Conservation (phyloP, 2,888 invertebrate genomes). For the Malthinus seriepunctatus region DNA sequence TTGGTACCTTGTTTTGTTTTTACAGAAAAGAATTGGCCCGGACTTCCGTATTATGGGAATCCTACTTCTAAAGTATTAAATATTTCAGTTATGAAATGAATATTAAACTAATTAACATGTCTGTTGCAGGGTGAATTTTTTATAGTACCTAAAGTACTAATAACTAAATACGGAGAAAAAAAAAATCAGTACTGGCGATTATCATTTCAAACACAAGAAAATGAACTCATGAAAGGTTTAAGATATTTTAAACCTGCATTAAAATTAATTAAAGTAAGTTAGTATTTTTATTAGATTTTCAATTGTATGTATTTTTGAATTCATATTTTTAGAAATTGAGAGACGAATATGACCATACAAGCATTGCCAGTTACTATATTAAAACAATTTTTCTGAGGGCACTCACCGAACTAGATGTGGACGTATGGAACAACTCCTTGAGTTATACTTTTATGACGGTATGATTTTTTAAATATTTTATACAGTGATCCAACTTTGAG, state of each 20-base stretch:
- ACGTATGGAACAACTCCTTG: neutral
- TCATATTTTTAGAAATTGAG: neutral
- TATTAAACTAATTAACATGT: neutral
- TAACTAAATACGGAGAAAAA: neutral
- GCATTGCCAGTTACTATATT: conserved; percentile 55
- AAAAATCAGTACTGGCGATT: conserved; percentile 45
- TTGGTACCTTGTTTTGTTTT: conserved; percentile 47
- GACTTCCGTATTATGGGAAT: neutral
- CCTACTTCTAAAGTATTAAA: conserved; percentile 37
- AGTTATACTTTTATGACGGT: conserved; percentile 4
- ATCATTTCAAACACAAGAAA: conserved; percentile 53
- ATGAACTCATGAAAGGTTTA: conserved; percentile 44
- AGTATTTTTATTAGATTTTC: neutral
- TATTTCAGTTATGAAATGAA: conserved; percentile 5
- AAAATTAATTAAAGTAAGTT: conserved; percentile 44
- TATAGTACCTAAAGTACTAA: conserved; percentile 48
- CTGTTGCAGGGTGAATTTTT: conserved; percentile 40
- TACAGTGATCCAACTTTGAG: no score
- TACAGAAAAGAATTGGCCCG: conserved; percentile 41
- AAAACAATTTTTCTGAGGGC: conserved; percentile 53
- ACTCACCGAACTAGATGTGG: neutral
- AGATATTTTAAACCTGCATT: conserved; percentile 46
- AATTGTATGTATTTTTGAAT: neutral
- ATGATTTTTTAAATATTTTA: neutral
- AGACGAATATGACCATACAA: neutral